phyloP scores from a whole-genome alignment of 2,797 vertebrate species.

The Enteromius afrohamiltoni region DNA sequence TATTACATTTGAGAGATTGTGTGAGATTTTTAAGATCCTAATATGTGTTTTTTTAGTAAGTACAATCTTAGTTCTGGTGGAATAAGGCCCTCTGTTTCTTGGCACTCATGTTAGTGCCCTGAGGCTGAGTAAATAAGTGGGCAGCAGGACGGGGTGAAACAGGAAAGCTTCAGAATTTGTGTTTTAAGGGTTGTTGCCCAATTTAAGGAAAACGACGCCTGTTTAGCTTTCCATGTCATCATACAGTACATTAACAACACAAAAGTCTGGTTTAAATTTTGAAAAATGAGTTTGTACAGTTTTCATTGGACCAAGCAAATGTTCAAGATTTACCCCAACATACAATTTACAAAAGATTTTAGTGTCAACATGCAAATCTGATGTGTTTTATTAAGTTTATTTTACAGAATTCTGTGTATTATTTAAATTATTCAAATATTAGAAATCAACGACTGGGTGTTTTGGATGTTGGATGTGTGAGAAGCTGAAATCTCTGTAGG shows the following conservation, averaged over 20 bases:
- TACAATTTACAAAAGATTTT: slow-evolving; percentile 24
- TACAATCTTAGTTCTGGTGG: slow-evolving; percentile 34
- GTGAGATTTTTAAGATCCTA: slow-evolving; percentile 10
- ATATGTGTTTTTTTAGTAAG: slow-evolving; percentile 9
- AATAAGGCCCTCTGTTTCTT: slow-evolving; percentile 35
- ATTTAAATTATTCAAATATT: neutral
- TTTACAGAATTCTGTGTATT: neutral
- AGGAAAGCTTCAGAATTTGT: slow-evolving; percentile 55
- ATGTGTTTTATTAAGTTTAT: neutral
- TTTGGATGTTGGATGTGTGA: neutral
- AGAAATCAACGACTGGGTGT: neutral
- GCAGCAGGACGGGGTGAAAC: slow-evolving; percentile 50
- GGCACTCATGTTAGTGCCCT: slow-evolving; percentile 27
- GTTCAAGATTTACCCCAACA: neutral
- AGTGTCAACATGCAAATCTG: neutral
- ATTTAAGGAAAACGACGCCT: slow-evolving; percentile 63
- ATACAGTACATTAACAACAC: slow-evolving; percentile 28
- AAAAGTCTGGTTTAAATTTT: slow-evolving; percentile 48
- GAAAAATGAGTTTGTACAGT: slow-evolving; percentile 52
- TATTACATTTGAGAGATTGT: neutral
- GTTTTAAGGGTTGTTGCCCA: slow-evolving; percentile 54
- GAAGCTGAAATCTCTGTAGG: neutral
- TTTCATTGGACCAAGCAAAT: slow-evolving; percentile 21
- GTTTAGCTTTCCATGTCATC: slow-evolving; percentile 69
- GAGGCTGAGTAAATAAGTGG: slow-evolving; percentile 31